Evolutionary conservation across 2,888 invertebrate genomes (phyloP), one percentile per base, ranked within the genome.

Genomic region (Cataglyphis altisquamis): DNA sequence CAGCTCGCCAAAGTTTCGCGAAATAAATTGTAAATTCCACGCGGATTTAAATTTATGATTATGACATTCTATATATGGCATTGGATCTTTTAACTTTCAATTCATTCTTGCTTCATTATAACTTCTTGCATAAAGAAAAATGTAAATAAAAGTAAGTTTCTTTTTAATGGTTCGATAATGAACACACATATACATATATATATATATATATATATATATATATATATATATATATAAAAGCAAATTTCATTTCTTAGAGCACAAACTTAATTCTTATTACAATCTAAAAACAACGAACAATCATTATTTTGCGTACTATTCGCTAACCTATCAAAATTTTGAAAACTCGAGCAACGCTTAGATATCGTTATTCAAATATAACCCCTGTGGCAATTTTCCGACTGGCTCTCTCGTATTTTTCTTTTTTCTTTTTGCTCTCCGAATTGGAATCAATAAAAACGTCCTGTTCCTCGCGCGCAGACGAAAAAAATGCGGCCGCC

Each of bases 21-120:
- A 73, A 77, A 88, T 88, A 88, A 87, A 87, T 84, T 81, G 63
- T 39, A 45, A 45, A 75, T 80, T 82, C 41, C 41, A 48, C 45
- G 36, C 64, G 64, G 81, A 77, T 52, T 62, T 18, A 64, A 60
- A 60, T 32, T 62, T 84, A 68, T 55, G 72, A 84, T 55, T 82
- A 73, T 52, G 39, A 55, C 39, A 6, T 21, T 57, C 10, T 29
- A 63, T 45, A 52, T 48, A 21, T 48, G 32, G 29, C 39, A n/a
- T 18, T 74, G 29, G n/a, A 25, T 73, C 36, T 68, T 32, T 62
- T 25, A 66, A 5, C 21, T 52, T 80, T 60, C 60, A 45, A 70
- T 62, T 70, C 41, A 57, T 70, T 41, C n/a, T 21, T 21, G 45
- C 9, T 41, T 36, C 68, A 15, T 45, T 48, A 41, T 4, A 10